Conservation (phyloP, 2,888 invertebrate genomes). For the Andrena trimmerana region DNA sequence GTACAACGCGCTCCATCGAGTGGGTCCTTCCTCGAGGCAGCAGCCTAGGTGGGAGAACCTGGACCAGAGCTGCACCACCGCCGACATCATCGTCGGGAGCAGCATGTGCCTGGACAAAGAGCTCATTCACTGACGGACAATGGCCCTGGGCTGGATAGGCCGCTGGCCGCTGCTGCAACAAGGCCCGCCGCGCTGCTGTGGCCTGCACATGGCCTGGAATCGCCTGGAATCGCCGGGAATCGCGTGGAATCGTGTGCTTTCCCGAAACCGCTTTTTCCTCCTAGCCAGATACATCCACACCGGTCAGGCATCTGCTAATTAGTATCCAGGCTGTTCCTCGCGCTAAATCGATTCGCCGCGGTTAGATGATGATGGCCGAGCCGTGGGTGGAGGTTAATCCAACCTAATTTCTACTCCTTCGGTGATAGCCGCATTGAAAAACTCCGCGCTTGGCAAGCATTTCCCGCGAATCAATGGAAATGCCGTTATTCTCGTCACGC, state of each 20-base stretch:
- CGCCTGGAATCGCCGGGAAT: neutral
- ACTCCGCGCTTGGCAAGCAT: too few species aligned
- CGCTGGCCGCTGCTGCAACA: slow-evolving; percentile 33
- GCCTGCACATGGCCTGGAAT: slow-evolving; percentile 36
- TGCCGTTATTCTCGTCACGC: neutral
- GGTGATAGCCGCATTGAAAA: neutral
- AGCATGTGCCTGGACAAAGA: slow-evolving; percentile 71
- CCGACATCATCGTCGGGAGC: slow-evolving; percentile 59
- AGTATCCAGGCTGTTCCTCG: slow-evolving; percentile 11
- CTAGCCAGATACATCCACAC: slow-evolving; percentile 2
- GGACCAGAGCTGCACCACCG: slow-evolving; percentile 29
- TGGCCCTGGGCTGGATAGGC: slow-evolving; percentile 59
- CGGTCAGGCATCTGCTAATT: slow-evolving; percentile 27
- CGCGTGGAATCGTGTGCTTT: slow-evolving; percentile 15
- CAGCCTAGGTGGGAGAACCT: slow-evolving; percentile 39
- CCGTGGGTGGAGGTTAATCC: neutral
- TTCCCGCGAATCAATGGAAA: neutral
- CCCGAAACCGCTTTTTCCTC: slow-evolving; percentile 26
- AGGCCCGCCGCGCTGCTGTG: slow-evolving; percentile 24
- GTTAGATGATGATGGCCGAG: neutral
- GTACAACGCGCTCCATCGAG: slow-evolving; percentile 43
- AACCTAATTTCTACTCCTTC: neutral
- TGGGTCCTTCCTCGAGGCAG: slow-evolving; percentile 36
- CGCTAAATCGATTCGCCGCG: slow-evolving; percentile 32
- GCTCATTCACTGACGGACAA: slow-evolving; percentile 73